These are phyloP conservation scores for Leptopilina syphax DNA, from an alignment of 2,888 invertebrate genomes.

Conservation along the genomic window DNA sequence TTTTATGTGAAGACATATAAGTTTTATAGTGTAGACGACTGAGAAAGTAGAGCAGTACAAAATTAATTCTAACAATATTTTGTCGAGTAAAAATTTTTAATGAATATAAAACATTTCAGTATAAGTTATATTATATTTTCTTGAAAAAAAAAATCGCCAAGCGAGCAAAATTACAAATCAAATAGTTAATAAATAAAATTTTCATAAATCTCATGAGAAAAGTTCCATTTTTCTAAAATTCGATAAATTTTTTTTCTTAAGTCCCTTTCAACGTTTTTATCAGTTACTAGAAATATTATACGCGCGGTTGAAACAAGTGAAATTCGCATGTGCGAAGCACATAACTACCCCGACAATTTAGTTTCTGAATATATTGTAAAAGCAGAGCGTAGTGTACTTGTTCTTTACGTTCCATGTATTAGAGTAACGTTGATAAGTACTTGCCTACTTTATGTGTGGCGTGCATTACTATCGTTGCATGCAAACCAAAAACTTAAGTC, in stretches of 20 bases:
- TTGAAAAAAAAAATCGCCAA: no score
- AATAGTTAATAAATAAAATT: no score
- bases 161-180: no score
- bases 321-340: slow-evolving; percentile 54
- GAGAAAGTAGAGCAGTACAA: no score
- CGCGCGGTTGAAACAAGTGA: slow-evolving; percentile 55
- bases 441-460: slow-evolving; percentile 17
- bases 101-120: no score
- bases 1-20: no score
- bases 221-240: no score
- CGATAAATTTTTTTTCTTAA: not conserved
- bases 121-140: no score
- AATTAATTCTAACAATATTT: no score
- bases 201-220: no score
- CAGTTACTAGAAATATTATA: slow-evolving; percentile 21
- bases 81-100: no score
- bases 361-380: slow-evolving; percentile 41
- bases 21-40: no score
- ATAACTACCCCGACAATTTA: slow-evolving; percentile 60
- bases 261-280: not conserved
- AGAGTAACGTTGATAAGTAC: not conserved
- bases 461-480: slow-evolving; percentile 8
- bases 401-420: not conserved
- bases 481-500: slow-evolving; percentile 5
- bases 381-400: not conserved